Base-by-base conservation (phyloP, 2,888 invertebrate genomes). In the Zootermopsis nevadensis region DNA sequence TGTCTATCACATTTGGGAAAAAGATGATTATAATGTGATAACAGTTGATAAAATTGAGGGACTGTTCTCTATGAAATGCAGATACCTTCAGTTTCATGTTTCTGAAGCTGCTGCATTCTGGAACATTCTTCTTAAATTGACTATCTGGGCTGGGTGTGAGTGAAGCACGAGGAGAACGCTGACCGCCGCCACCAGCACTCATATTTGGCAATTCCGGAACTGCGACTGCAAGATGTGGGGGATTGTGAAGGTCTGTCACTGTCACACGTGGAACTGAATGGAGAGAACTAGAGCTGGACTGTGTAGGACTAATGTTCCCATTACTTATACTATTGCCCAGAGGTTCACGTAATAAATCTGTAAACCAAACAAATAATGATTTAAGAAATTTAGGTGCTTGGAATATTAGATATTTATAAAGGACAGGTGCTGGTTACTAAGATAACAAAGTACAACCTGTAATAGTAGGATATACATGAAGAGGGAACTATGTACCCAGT, bases 81-180 rank as follows among this genome's bases (percentile, higher is more conserved):
- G 48, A 48, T 85, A 89, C 89, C 88, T 89, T 89, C 83, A 89
- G 89, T 76, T 89, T 89, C 89, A 89, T 89, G 27, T 88, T 86
- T 15, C 89, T 87, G 69, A 89, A 89, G 82, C 89, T 89, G 81
- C 88, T 89, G 82, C 89, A 89, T 69, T 89, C 89, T 86, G 87
- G 12, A 87, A 87, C 38, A 87, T 86, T 82, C 87, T 88, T 84
- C 87, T 86, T 85, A 86, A 84, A 83, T 31, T 69, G 53, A 8
- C 77, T 60, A 27, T 80, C 80, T 27, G 83, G 83, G 31, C 83
- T 83, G 35, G 83, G 80, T 33, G 79, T 77, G 19, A 66, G 60
- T 12, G 82, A 76, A 15, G 69, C 24, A 10, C n/a, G 42, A 7
- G 42, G 42, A 7, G 76, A 76, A 31, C n/a, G 35, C 76, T 76